Evolutionary conservation across 2,797 vertebrate species (phyloP), one percentile per base, ranked within the genome.

Genomic region (Botia kubotai): DNA sequence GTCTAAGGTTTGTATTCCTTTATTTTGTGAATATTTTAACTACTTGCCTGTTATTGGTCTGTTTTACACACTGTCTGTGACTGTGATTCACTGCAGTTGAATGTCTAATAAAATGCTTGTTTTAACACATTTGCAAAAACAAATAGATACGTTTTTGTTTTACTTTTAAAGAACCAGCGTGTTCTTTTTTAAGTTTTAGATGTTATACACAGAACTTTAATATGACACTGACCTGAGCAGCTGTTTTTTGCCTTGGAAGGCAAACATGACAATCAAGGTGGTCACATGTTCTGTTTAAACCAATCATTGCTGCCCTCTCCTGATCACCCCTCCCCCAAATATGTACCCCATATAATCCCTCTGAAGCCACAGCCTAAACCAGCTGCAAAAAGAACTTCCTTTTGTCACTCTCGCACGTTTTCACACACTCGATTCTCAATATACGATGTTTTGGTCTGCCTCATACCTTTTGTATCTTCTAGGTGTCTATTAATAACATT

Each of bases 161-260:
- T 19, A 6, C 53, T 67, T 26, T 26, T 12, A 0, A 23, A 39
- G 1, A 33, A n/a, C 46, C 21, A 23, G 48, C 52, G 19, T 66
- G 48, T 43, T 43, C 2, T 16, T 60, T 16, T 33, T 39, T 60
- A 16, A 19, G 19, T n/a, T 79, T 63, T 19, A 65, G 57, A 50
- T 36, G 26, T 50, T 60, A 8, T 14, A 57, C 29, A 72, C 21
- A 48, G 6, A 29, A 33, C 17, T 4, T 19, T 10, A 23, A 74
- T 17, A 36, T 55, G 55, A 75, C 21, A 77, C 80, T 71, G 69
- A 82, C 43, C 63, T 82, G 70, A 80, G 73, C 86, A 85, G 84
- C 81, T 87, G 84, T 85, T 86, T 73, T 80, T 76, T 52, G 79
- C 76, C 58, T 72, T 82, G 72, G 75, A 82, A 72, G 74, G 69